Evolutionary conservation across 2,797 vertebrate species (phyloP).

Genomic region (Myotis vivesi): DNA sequence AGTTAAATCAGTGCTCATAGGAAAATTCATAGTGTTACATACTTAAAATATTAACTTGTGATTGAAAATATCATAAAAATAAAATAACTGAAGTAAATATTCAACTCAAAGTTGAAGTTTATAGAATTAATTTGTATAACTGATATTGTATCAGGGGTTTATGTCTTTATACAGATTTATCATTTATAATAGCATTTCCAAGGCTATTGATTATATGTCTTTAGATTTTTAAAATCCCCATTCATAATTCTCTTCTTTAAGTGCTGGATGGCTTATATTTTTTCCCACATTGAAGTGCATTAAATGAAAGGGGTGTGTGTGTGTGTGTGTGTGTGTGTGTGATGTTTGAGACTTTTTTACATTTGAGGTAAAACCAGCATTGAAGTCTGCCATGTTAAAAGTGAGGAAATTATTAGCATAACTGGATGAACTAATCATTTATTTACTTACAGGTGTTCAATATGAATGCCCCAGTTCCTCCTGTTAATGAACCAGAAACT

Average conservation of each 20-base stretch:
- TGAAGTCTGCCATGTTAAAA: neutral
- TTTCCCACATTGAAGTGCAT: neutral
- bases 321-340: neutral
- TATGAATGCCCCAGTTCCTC: constrained; percentile 96
- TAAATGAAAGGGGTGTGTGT: neutral
- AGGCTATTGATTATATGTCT: neutral
- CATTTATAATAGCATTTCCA: neutral
- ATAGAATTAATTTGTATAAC: neutral
- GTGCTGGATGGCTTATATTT: neutral
- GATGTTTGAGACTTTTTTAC: neutral
- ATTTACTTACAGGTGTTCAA: constrained; percentile 92
- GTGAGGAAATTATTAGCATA: neutral
- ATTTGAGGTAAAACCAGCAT: constrained; percentile 18
- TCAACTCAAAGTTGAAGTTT: neutral
- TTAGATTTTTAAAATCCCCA: neutral
- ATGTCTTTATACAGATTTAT: neutral
- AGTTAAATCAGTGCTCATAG: neutral
- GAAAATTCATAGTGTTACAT: constrained; percentile 31
- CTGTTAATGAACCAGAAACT: constrained; percentile 91
- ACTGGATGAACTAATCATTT: constrained; percentile 36
- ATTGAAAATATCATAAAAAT: constrained; percentile 16
- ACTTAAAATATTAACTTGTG: neutral
- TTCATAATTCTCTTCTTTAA: neutral
- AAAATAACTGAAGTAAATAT: neutral
- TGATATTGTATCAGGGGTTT: neutral